phyloP scores from a whole-genome alignment of 2,113 vertebrate species.

The Alectura lathami region DNA sequence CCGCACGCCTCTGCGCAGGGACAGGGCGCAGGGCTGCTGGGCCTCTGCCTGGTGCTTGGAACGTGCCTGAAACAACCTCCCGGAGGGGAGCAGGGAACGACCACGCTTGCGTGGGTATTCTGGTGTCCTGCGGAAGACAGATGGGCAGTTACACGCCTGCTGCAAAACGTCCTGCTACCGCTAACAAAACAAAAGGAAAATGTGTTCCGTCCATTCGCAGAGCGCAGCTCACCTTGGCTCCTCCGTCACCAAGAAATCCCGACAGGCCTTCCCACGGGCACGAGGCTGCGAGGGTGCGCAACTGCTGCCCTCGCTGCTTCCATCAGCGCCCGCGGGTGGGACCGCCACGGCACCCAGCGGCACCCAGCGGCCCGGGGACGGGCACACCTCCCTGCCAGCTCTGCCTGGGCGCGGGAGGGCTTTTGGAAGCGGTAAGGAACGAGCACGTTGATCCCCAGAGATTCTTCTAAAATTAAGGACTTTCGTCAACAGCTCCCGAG shows the following conservation, averaged over 20 bases:
- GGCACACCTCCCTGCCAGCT: neutral
- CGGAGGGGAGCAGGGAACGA: neutral
- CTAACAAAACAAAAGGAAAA: neutral
- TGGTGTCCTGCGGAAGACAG: neutral
- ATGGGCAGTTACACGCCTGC: neutral
- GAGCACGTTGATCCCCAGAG: neutral
- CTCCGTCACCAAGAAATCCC: neutral
- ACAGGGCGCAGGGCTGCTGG: neutral
- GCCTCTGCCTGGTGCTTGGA: neutral
- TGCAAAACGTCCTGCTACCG: neutral
- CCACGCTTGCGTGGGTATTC: too few species aligned
- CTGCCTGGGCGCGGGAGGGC: neutral
- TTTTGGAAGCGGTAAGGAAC: neutral
- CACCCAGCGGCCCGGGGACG: neutral
- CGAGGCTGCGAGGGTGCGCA: neutral
- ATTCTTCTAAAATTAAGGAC: neutral
- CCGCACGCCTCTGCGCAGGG: accelerated
- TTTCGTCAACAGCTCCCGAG: neutral
- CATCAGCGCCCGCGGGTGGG: neutral
- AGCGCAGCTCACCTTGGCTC: neutral
- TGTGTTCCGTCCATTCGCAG: neutral
- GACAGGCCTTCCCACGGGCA: neutral
- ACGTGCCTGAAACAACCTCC: neutral
- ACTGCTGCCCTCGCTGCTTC: too few species aligned
- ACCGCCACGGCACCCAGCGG: too few species aligned